Percentiles rank a stretch among this genome's conserved stretches.
Conservation (phyloP, 23 tunicate species). For the Ascidia mentula region DNA sequence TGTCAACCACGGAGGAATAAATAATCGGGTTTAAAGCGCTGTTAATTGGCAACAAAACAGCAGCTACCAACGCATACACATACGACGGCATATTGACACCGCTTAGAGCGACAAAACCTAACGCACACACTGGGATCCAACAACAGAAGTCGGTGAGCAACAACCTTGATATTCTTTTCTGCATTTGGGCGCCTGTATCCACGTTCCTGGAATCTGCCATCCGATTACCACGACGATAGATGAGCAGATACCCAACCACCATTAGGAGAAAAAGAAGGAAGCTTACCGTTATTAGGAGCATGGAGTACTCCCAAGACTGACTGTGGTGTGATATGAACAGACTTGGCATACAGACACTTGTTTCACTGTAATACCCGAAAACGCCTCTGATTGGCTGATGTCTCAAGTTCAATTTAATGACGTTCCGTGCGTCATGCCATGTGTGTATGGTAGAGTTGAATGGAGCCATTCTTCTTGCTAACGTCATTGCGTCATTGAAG, state of each 20-base stretch:
- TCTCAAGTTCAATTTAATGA: background rate
- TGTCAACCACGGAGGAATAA: slow-evolving; percentile 18
- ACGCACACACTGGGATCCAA: slow-evolving; percentile 36
- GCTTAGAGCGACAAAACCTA: slow-evolving; percentile 13
- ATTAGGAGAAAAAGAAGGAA: slow-evolving; percentile 22
- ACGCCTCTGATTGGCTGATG: background rate
- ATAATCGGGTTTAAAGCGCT: slow-evolving; percentile 38
- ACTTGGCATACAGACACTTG: slow-evolving; percentile 44
- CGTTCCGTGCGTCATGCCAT: slow-evolving; percentile 1
- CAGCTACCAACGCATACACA: slow-evolving; percentile 24
- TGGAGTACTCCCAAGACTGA: slow-evolving; percentile 33
- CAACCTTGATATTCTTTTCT: slow-evolving; percentile 15
- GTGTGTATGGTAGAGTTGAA: background rate
- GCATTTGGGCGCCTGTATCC: slow-evolving; percentile 18
- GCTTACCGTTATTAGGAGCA: slow-evolving; percentile 1
- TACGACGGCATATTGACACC: background rate
- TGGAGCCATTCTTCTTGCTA: background rate
- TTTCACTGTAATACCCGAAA: slow-evolving; percentile 30
- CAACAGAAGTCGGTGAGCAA: slow-evolving; percentile 27
- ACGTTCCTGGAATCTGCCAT: background rate
- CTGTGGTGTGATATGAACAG: slow-evolving; percentile 7
- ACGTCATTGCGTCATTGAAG: background rate
- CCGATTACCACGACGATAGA: slow-evolving; percentile 11
- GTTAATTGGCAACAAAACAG: slow-evolving; percentile 42
- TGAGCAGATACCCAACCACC: slow-evolving; percentile 18